Conservation (phyloP, 1,140 invertebrate species). For the Thrips palmi region DNA sequence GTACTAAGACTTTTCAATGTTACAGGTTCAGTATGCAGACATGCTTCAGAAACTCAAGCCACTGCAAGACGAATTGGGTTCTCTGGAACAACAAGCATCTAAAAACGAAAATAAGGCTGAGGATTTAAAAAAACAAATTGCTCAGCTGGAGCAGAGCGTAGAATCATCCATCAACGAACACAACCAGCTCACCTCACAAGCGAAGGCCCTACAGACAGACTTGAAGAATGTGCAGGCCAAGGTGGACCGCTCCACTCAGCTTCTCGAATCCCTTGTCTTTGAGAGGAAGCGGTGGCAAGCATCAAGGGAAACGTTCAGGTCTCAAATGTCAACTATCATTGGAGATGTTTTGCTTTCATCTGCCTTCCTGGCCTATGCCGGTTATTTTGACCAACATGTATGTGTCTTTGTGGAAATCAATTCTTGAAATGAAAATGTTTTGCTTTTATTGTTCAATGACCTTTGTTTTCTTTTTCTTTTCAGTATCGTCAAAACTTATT, state of each 20-base stretch:
- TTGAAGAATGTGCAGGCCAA: constrained; percentile 95
- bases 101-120: constrained; percentile 84
- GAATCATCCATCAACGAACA: constrained; percentile 98
- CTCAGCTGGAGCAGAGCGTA: constrained; percentile 85
- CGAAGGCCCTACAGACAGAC: constrained; percentile 95
- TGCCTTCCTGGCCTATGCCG: constrained; percentile 92
- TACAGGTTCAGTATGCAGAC: constrained; percentile 88
- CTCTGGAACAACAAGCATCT: constrained; percentile 78
- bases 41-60: constrained; percentile 99
- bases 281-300: constrained; percentile 94
- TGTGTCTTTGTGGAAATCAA: too few species aligned
- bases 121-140: constrained; percentile 82
- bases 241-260: constrained; percentile 85
- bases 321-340: constrained; percentile 98
- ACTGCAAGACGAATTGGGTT: constrained; percentile 77
- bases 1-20: too few species aligned
- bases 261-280: constrained; percentile 81
- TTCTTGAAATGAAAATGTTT: too few species aligned
- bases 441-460: too few species aligned
- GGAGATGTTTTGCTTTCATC: constrained; percentile 87
- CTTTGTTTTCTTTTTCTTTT: constrained; percentile 19
- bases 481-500: constrained; percentile 87
- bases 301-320: constrained; percentile 92
- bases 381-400: constrained; percentile 97
- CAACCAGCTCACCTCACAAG: constrained; percentile 92